These are phyloP conservation scores for Penaeus vannamei DNA, from an alignment of 1,140 invertebrate genomes.

Conservation along the genomic window DNA sequence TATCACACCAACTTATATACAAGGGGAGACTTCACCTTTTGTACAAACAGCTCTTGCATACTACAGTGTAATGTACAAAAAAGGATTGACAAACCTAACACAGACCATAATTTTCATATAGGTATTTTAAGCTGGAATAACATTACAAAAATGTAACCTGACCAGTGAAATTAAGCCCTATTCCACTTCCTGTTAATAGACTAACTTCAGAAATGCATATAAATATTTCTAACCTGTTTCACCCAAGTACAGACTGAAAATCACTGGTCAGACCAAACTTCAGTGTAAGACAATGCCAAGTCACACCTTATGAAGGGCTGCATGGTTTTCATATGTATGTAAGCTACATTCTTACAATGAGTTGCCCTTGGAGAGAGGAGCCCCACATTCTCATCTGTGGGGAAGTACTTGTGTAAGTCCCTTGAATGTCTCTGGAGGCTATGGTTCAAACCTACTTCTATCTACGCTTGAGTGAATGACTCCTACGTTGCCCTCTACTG, in stretches of 20 bases:
- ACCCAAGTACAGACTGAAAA: constrained; percentile 36
- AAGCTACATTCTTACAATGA: constrained; percentile 12
- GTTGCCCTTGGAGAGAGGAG: constrained; percentile 49
- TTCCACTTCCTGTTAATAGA: constrained; percentile 27
- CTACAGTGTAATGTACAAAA: constrained; percentile 60
- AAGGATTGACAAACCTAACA: constrained; percentile 55
- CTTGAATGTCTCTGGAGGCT: constrained; percentile 48
- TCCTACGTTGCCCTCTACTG: constrained; percentile 51
- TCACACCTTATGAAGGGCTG: constrained; percentile 59
- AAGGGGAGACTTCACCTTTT: constrained; percentile 50
- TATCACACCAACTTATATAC: constrained; percentile 66
- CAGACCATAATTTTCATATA: constrained; percentile 47
- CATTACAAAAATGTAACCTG: constrained; percentile 45
- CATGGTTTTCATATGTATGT: constrained; percentile 34
- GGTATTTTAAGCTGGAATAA: constrained; percentile 51
- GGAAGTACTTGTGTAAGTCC: constrained; percentile 34
- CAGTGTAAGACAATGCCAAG: constrained; percentile 54
- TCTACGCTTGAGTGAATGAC: constrained; percentile 51
- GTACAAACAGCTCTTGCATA: constrained; percentile 65
- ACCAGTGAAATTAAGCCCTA: constrained; percentile 35
- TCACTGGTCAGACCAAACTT: constrained; percentile 42
- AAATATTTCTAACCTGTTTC: too few relatives aligned
- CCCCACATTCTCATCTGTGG: constrained; percentile 23
- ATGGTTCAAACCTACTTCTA: constrained; percentile 36
- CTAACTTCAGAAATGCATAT: constrained; percentile 3